Percentiles rank a stretch among this genome's conserved stretches.
These are phyloP conservation scores for Cerastis leucographa DNA, from an alignment of 2,888 invertebrate species.

Conservation along the genomic window DNA sequence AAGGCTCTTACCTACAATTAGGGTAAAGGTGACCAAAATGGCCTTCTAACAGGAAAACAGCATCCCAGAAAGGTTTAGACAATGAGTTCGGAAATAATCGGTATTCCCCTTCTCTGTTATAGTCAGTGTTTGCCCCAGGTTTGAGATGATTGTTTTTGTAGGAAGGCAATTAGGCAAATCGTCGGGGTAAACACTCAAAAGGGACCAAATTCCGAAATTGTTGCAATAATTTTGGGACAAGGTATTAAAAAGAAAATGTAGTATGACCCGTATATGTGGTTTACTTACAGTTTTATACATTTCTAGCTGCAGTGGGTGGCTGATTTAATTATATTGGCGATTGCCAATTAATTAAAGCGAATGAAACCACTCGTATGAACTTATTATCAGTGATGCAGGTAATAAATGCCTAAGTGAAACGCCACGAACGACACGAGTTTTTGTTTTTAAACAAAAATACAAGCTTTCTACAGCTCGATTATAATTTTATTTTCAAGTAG, in stretches of 20 bases:
- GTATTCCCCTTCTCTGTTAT: slow-evolving; percentile 73
- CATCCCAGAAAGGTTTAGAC: slow-evolving; percentile 78
- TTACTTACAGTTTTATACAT: slow-evolving; percentile 9
- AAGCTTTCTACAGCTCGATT: slow-evolving; percentile 14
- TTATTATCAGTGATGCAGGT: background rate
- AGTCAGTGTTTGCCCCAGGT: slow-evolving; percentile 74
- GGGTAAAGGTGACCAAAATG: slow-evolving; percentile 77
- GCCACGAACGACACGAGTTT: too few relatives aligned
- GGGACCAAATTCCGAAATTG: slow-evolving; percentile 28
- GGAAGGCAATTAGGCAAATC: slow-evolving; percentile 61
- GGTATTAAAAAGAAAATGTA: background rate
- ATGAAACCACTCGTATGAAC: slow-evolving; percentile 1
- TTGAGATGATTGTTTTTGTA: slow-evolving; percentile 74
- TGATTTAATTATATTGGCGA: background rate
- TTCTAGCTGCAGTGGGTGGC: background rate
- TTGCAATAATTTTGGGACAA: slow-evolving; percentile 1
- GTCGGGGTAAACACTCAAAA: slow-evolving; percentile 26
- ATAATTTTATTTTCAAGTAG: slow-evolving; percentile 43
- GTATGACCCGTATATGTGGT: background rate
- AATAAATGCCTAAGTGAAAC: too few relatives aligned
- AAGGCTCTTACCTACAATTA: slow-evolving; percentile 80
- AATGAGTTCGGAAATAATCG: slow-evolving; percentile 77
- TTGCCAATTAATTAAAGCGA: slow-evolving; percentile 8
- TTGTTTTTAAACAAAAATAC: slow-evolving; percentile 23
- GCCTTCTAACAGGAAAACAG: slow-evolving; percentile 78